phyloP scores from a whole-genome alignment of 2,797 vertebrate genomes.

The Myripristis jacobus region DNA sequence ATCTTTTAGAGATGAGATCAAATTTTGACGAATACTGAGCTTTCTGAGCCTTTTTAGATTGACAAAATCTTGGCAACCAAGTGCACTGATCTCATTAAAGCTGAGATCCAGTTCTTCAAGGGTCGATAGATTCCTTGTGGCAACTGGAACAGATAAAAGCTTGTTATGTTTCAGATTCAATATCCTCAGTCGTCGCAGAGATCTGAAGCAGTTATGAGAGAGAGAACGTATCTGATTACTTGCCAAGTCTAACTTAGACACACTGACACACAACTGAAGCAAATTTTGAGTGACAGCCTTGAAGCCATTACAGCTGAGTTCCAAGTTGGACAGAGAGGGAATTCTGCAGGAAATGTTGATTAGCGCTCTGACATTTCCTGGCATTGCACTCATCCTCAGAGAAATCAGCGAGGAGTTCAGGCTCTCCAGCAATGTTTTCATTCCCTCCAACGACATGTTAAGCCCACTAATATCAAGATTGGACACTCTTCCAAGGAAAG shows the following conservation, averaged over 20 bases:
- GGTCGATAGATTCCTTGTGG: constrained; percentile 50
- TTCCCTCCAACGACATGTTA: constrained; percentile 39
- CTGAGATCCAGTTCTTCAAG: constrained; percentile 76
- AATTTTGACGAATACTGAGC: constrained; percentile 69
- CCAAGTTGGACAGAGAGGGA: constrained; percentile 67
- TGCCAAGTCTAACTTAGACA: constrained; percentile 68
- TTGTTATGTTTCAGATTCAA: constrained; percentile 66
- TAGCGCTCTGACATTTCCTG: constrained; percentile 41
- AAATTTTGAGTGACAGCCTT: constrained; percentile 22
- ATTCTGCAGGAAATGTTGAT: constrained; percentile 77
- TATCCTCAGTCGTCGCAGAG: constrained; percentile 36
- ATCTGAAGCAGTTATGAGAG: constrained; percentile 48
- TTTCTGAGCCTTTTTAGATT: constrained; percentile 59
- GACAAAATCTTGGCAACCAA: constrained; percentile 66
- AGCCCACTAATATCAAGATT: constrained; percentile 71
- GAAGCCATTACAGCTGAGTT: constrained; percentile 70
- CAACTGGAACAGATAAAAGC: constrained; percentile 61
- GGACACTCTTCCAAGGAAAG: constrained; percentile 67
- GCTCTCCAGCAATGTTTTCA: constrained; percentile 54
- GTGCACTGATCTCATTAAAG: constrained; percentile 64
- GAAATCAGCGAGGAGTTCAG: constrained; percentile 67
- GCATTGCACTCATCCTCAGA: constrained; percentile 73
- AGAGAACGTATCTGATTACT: constrained; percentile 43
- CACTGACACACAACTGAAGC: constrained; percentile 61
- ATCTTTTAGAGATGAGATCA: constrained; percentile 44